Evolutionary conservation across 1,140 invertebrate species (phyloP).

Genomic region (Scaptomyza pallida): DNA sequence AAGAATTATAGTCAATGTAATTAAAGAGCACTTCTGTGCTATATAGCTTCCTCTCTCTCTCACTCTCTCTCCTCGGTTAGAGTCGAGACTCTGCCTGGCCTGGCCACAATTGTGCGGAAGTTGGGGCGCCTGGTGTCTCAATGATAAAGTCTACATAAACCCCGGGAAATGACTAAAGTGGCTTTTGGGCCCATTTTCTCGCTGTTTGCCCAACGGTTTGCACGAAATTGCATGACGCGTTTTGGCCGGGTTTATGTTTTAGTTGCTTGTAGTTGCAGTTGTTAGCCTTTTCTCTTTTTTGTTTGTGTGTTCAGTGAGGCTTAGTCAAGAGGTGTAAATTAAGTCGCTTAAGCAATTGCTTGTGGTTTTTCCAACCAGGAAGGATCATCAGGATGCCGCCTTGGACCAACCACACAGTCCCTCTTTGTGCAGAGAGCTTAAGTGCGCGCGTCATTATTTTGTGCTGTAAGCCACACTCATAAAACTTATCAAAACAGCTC

Average conservation of each 20-base stretch:
- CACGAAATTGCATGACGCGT: constrained; percentile 32
- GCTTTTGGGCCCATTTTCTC: constrained; percentile 39
- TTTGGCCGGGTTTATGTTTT: constrained; percentile 55
- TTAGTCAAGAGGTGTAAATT: constrained; percentile 76
- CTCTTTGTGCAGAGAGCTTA: constrained; percentile 42
- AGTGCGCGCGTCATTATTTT: constrained; percentile 68
- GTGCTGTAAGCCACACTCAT: constrained; percentile 48
- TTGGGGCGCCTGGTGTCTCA: constrained; percentile 62
- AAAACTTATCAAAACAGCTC: constrained; percentile 64
- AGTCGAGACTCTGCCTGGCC: background rate
- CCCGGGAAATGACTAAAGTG: constrained; percentile 77
- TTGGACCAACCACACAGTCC: background rate
- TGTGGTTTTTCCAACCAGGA: constrained; percentile 1
- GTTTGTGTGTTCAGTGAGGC: constrained; percentile 54
- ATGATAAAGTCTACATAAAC: constrained; percentile 78
- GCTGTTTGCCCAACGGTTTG: background rate
- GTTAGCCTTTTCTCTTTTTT: constrained; percentile 34
- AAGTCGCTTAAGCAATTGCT: constrained; percentile 66
- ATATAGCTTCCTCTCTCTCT: background rate
- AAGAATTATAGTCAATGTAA: constrained; percentile 81
- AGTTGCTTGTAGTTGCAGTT: constrained; percentile 15
- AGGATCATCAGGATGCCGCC: constrained; percentile 17
- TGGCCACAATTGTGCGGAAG: constrained; percentile 73
- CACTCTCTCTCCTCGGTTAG: no score
- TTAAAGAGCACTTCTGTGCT: constrained; percentile 69